Conservation (phyloP, 1,140 invertebrate genomes). For the Mesaphorura yosii region DNA sequence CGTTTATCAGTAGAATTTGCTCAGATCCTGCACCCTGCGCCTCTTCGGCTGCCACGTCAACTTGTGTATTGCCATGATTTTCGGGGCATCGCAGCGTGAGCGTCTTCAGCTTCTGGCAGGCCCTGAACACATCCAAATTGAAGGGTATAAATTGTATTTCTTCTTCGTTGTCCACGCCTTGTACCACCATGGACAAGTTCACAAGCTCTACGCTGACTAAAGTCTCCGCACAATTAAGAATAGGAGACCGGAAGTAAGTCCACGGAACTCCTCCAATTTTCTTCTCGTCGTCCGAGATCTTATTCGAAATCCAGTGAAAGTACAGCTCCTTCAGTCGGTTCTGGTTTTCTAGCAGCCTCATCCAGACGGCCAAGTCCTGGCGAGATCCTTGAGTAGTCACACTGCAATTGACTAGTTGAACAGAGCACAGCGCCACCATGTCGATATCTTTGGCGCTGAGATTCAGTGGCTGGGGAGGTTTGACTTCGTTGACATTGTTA, state of each 20-base stretch:
- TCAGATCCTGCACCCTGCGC: background rate
- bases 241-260: conserved; percentile 18
- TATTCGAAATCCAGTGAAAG: conserved; percentile 23
- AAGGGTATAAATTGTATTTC: conserved; percentile 3
- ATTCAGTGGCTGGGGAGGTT: too few species aligned
- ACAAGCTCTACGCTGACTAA: conserved; percentile 19
- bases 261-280: conserved; percentile 23
- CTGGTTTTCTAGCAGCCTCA: conserved; percentile 18
- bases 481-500: too few species aligned
- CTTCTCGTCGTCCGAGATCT: conserved; percentile 7
- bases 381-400: conserved; percentile 20
- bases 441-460: conserved; percentile 14
- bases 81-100: conserved; percentile 11
- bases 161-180: background rate
- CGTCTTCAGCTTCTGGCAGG: background rate
- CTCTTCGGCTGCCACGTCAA: conserved; percentile 5
- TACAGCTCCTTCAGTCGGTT: conserved; percentile 16
- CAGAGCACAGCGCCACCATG: conserved; percentile 2
- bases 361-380: conserved; percentile 23
- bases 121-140: conserved; percentile 10
- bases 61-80: conserved; percentile 2
- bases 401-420: conserved; percentile 10
- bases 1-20: conserved; percentile 17
- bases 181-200: conserved; percentile 14
- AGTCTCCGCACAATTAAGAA: conserved; percentile 9